Evolutionary conservation across 2,113 vertebrate species (phyloP), one percentile per base, ranked within the genome.

Genomic region (Otocyon megalotis): DNA sequence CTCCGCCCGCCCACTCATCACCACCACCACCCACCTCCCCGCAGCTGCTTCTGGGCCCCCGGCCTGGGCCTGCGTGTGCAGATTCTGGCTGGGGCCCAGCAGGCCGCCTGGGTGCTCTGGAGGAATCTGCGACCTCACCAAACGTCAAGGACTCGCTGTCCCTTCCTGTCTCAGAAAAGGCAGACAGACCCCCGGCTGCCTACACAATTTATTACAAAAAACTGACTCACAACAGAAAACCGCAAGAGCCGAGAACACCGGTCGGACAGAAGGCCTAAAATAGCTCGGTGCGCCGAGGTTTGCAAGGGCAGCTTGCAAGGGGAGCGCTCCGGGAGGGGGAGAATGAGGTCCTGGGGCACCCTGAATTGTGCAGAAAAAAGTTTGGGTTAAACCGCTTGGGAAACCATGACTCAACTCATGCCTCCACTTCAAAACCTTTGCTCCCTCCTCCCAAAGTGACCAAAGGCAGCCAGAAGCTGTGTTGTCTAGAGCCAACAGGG

Each of bases 281-380:
- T 28, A 91, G 92, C 54, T 15, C 54, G 0, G 24, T 35, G 4
- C 1, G 88, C 43, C 0, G 3, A 0, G 53, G 43, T 2, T 43
- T 62, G 53, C 82, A 14, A 16, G 35, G 0, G 0, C 43, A 5
- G 43, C 43, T 6, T 62, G 53, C 82, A 14, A 16, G 35, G 0
- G 0, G 32, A 20, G 15, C 4, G 37, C 58, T 43, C 11, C 0
- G 50, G 35, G 48, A 24, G 22, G 71, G 89, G 88, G 11, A 17
- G 30, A n/a, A 26, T 0, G 5, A 35, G 72, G 43, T 14, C 43
- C 5, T 4, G 14, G 60, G 79, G 53, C 6, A 12, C 56, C 71
- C 88, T 17, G 2, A 22, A 22, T 2, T 62, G 28, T n/a, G 79
- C 81, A 53, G 17, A 28, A 22, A 65, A 69, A 17, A 69, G 35